Evolutionary conservation across 2,888 invertebrate species (phyloP), one percentile per base, ranked within the genome.

Genomic region (Anarsia innoxiella): DNA sequence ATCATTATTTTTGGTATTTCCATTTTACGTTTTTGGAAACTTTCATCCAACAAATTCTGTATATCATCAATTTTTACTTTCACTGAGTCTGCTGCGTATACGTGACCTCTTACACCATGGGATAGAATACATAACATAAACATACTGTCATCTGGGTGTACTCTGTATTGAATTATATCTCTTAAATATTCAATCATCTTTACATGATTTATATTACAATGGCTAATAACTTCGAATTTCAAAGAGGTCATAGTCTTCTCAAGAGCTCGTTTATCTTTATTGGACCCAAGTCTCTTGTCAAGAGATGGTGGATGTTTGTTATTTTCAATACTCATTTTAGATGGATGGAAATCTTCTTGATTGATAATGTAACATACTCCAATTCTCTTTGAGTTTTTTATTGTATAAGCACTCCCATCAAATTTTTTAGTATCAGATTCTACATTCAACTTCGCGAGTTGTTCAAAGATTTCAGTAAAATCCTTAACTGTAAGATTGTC

Each of bases 51-150:
- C 39, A 77, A 46, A 23, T 64, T 63, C 56, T 82, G 73, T 37
- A 84, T 73, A 37, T 72, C 60, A 41, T 77, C 73, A 25, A 84
- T 59, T 46, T 70, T 79, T 3, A 84, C 66, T 52, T 74, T 73
- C 0, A 80, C 66, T 25, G 74, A 75, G 50, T 84, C 78, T 10
- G 82, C 72, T 36, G 80, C 75, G 62, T 62, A 83, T 0, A 84
- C 59, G 54, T 78, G 71, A 0, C 74, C 84, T 41, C 60, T 66
- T 1, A 78, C 70, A 23, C 84, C 84, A 60, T 84, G 83, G 30
- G 83, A 83, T 12, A 84, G 48, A 44, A 84, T 72, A 47, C 82
- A 84, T 6, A 84, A 48, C 59, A 84, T 68, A 35, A 83, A 83
- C 25, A 82, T 59, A 48, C 83, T 84, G 39, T 82, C 76, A 19